These are phyloP conservation scores for Melopsittacus undulatus DNA, from an alignment of 2,797 vertebrate species.

Conservation along the genomic window DNA sequence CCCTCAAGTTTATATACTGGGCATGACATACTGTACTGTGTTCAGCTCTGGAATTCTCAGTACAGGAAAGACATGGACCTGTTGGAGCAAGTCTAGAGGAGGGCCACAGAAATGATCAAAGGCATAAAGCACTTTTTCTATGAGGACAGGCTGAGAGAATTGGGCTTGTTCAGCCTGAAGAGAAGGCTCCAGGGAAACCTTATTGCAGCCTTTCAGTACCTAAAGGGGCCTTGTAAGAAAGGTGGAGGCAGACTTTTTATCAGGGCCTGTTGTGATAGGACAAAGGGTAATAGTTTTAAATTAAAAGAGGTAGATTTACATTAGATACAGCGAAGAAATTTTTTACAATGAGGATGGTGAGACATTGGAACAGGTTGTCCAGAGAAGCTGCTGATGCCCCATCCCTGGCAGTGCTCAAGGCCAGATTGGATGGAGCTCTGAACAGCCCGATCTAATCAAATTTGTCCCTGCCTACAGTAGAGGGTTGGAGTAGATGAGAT, in stretches of 20 bases:
- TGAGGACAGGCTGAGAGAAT: not conserved
- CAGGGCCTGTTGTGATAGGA: not conserved
- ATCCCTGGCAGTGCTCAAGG: not conserved
- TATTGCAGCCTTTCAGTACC: not conserved
- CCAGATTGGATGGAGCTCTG: not conserved
- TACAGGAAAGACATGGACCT: not conserved
- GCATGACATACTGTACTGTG: not conserved
- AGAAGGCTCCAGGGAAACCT: not conserved
- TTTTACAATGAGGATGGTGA: not conserved
- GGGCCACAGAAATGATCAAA: not conserved
- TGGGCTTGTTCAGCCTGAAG: not conserved
- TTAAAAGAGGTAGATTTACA: not conserved
- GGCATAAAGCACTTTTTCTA: not conserved
- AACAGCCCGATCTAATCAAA: not conserved
- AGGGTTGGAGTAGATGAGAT: not conserved
- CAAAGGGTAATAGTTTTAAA: not conserved
- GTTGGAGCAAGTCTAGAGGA: not conserved
- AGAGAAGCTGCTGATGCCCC: not conserved
- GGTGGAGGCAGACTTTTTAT: not conserved
- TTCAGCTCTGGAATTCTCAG: not conserved
- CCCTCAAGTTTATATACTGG: not conserved
- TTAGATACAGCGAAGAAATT: not conserved
- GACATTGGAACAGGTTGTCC: not conserved
- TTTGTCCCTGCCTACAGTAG: not conserved
- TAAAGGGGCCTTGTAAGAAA: not conserved